Conservation (phyloP, 2,888 invertebrate species). For the Leucania comma region DNA sequence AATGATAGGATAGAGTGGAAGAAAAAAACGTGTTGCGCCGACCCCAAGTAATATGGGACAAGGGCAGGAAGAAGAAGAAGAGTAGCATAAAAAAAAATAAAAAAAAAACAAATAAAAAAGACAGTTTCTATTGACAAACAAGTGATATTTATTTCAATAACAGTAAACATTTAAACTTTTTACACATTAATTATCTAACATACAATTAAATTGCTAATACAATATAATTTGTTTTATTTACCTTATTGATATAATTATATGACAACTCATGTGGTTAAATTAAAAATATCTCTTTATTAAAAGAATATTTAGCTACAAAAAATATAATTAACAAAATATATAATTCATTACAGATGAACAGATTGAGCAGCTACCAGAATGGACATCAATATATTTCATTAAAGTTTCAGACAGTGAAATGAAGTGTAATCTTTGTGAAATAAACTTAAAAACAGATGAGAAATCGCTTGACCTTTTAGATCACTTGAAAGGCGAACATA, state of each 20-base stretch:
- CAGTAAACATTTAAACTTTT: not conserved
- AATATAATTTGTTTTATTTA: conserved; percentile 33
- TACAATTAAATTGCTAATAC: conserved; percentile 21
- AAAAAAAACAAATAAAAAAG: conserved; percentile 25
- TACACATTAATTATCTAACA: not conserved
- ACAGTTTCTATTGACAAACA: not conserved
- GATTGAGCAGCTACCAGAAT: conserved; percentile 75
- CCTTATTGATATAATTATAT: not conserved
- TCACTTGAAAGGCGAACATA: conserved; percentile 78
- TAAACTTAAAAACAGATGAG: conserved; percentile 66
- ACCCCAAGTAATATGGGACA: no score
- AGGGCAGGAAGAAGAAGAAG: no score
- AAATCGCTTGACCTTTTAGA: conserved; percentile 74
- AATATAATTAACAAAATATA: not conserved
- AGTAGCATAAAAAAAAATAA: no score
- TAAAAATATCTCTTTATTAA: not conserved
- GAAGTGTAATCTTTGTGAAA: conserved; percentile 84
- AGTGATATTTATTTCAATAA: conserved; percentile 26
- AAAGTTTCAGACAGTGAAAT: conserved; percentile 67
- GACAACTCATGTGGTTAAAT: not conserved
- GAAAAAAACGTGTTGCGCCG: no score
- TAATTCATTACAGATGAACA: conserved; percentile 56
- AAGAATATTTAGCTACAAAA: not conserved
- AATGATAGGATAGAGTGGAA: not conserved
- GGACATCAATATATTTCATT: conserved; percentile 82